Base-by-base conservation (phyloP, 1,140 invertebrate species). In the Venturia canescens region DNA sequence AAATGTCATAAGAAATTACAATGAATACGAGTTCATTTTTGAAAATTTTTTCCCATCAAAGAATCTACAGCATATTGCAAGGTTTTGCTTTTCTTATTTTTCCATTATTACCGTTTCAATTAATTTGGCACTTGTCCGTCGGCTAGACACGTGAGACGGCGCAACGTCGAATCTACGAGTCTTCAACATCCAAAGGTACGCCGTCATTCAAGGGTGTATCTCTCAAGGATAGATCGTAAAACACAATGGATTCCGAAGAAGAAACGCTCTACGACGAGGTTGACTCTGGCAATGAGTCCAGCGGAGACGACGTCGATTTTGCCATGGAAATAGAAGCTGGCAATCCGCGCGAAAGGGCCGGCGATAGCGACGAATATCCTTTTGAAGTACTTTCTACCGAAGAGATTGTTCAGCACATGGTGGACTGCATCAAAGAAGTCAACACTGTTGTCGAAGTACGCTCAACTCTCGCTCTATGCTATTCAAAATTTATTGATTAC, bases 351-450 rank as follows among this genome's bases (percentile, higher is more conserved):
- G 96, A 97, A 91, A 93, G 95, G 87, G 95, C 96, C 86, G 94
- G 93, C 80, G 97, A 97, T 86, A 92, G 94, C 60, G 97, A 99
- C 84, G 97, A 98, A 83, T 99, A 98, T 94, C 96, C 96, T 48
- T 98, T 96, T 92, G 96, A 98, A 93, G 97, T 99, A 80, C 93
- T 99, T 70, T 97, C 97, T 53, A 98, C 98, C 29, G 98, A 99
- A 89, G 95, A 98, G 94, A 98, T 99, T 90, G 97, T 99, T 76
- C 96, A 98, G 90, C 97, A 98, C 92, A 99, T 99, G 98, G 96
- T 98, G 66, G 98, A 99, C 91, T 98, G 95, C 87, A 99, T 99
- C 85, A 98, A 97, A 93, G 98, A 99, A 93, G 98, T 99, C 79
- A 97, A 97, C 90, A 95, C 94, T 76, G 96, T 97, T 85, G 95